Conservation (phyloP, 2,888 invertebrate species). For the Lepidonotus clava region DNA sequence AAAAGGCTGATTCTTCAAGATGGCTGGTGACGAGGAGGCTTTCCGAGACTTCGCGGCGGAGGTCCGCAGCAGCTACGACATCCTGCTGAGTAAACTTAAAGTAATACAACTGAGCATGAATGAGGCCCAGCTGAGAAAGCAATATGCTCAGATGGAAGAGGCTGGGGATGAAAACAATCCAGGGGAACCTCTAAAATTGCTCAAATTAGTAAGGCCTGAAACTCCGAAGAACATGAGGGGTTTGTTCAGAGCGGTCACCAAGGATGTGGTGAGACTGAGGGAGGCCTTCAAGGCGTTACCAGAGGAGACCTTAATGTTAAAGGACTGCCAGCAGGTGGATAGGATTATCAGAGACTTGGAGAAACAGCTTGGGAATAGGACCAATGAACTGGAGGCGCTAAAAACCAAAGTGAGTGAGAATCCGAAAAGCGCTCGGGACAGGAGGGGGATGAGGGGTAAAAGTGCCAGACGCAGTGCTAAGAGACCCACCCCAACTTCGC, state of each 20-base stretch:
- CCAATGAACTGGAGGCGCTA: neutral
- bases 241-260: neutral
- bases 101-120: constrained; percentile 9
- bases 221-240: constrained; percentile 17
- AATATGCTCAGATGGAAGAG: neutral
- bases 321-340: neutral
- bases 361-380: neutral
- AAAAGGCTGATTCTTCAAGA: neutral
- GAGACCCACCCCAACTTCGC: neutral
- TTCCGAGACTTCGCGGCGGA: constrained; percentile 2
- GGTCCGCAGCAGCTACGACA: neutral
- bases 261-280: neutral
- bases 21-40: neutral
- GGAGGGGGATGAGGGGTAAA: neutral
- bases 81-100: neutral
- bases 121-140: neutral
- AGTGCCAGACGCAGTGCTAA: constrained; percentile 24
- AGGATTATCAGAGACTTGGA: constrained; percentile 9
- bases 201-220: neutral
- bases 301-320: neutral
- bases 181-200: neutral
- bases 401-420: neutral
- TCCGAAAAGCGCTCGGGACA: neutral
- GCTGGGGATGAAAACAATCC: neutral
- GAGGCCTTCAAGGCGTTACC: neutral